A percentile compares a stretch with the other conserved stretches of the same genome.
These are phyloP conservation scores for Heterotilapia buettikoferi DNA, from an alignment of 2,113 vertebrate species.

Conservation along the genomic window DNA sequence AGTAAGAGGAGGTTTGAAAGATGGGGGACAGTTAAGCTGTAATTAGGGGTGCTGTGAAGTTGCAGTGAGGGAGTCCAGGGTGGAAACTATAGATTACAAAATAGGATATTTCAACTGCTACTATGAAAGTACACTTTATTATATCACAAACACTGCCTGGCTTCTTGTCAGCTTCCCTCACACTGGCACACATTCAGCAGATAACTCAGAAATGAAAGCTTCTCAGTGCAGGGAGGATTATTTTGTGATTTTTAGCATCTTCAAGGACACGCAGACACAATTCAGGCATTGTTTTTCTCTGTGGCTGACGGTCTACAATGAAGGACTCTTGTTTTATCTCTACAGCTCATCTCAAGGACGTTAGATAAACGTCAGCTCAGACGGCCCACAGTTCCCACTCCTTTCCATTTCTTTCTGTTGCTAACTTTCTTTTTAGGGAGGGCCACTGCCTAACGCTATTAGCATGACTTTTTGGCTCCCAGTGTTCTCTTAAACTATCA, in stretches of 20 bases:
- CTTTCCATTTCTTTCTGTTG: slow-evolving; percentile 1
- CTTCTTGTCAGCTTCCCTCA: not conserved
- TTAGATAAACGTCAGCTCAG: not conserved
- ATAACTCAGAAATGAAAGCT: not conserved
- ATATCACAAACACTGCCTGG: not conserved
- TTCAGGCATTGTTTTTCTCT: not conserved
- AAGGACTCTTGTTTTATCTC: slow-evolving; percentile 8
- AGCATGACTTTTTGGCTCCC: slow-evolving; percentile 30
- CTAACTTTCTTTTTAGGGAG: not conserved
- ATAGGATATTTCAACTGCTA: not conserved
- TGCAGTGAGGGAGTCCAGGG: not conserved
- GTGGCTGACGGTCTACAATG: not conserved
- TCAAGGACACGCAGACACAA: slow-evolving; percentile 10
- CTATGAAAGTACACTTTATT: not conserved
- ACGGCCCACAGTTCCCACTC: not conserved
- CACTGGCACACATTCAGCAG: not conserved
- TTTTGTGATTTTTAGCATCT: not conserved
- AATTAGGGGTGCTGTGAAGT: not conserved
- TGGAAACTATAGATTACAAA: not conserved
- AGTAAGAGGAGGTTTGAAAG: not conserved
- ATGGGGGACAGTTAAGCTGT: not conserved
- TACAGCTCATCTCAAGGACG: slow-evolving; percentile 32
- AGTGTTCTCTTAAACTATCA: slow-evolving; percentile 23
- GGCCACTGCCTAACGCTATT: not conserved
- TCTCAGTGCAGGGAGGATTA: not conserved